Percentiles rank a stretch among this genome's conserved stretches.
Evolutionary conservation across 2,113 vertebrate species (phyloP).

Genomic region (Cranoglanis bouderius): DNA sequence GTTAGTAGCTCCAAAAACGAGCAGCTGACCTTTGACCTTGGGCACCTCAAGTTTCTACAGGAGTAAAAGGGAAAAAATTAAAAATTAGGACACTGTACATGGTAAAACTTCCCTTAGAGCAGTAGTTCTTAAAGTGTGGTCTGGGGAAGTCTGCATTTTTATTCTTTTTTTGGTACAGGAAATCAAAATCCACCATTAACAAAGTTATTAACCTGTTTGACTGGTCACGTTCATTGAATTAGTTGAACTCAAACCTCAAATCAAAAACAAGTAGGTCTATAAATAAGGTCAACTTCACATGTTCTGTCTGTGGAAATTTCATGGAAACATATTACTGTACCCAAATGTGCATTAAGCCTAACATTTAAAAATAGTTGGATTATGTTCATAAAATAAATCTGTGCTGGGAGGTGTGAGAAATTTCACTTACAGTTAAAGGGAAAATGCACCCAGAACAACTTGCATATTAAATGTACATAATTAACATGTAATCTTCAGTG

Average conservation of each 20-base stretch:
- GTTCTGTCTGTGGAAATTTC: background rate
- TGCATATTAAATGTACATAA: no score
- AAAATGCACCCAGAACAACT: background rate
- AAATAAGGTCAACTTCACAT: background rate
- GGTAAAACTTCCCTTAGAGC: background rate
- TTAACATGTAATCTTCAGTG: no score
- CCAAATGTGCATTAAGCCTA: background rate
- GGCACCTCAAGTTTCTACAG: constrained; percentile 90
- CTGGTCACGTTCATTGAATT: background rate
- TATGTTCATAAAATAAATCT: background rate
- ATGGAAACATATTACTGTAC: background rate
- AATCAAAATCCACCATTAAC: background rate
- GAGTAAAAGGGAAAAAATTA: constrained; percentile 41
- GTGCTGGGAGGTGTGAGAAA: background rate
- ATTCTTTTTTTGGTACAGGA: background rate
- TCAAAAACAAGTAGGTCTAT: background rate
- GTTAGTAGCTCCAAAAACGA: constrained; percentile 95
- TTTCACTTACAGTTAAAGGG: background rate
- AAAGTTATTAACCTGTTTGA: background rate
- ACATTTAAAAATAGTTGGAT: background rate
- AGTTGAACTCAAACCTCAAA: background rate
- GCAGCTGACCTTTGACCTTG: constrained; percentile 87
- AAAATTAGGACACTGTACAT: background rate
- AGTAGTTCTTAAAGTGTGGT: background rate
- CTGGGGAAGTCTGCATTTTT: background rate